Conservation (phyloP, 1,140 invertebrate species). For the Akabosia matsudoensis region DNA sequence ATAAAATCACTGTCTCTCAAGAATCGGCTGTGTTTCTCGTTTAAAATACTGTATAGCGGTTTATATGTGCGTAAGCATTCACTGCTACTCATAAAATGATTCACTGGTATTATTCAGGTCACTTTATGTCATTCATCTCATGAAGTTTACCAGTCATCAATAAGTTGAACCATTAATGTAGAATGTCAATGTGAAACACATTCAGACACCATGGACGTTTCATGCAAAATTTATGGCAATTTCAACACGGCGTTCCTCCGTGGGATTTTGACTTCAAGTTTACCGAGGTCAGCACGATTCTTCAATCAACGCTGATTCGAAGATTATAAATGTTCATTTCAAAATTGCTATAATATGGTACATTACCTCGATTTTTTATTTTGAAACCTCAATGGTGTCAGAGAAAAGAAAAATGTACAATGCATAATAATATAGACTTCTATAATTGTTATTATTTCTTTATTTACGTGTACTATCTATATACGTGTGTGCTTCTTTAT, state of each 20-base stretch:
- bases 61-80: too few species aligned
- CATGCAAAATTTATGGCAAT: background rate
- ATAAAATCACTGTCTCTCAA: too few species aligned
- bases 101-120: too few species aligned
- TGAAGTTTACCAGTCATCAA: too few species aligned
- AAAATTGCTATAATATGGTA: too few species aligned
- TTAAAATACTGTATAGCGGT: too few species aligned
- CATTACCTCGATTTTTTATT: too few species aligned
- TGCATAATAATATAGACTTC: background rate
- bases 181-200: too few species aligned
- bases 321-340: background rate
- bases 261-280: background rate
- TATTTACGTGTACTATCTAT: background rate
- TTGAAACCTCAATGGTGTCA: background rate
- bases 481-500: conserved; percentile 2
- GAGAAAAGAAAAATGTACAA: background rate
- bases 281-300: background rate
- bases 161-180: too few species aligned
- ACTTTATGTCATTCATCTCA: too few species aligned
- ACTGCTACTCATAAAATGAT: too few species aligned
- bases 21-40: too few species aligned
- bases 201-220: background rate
- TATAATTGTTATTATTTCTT: background rate
- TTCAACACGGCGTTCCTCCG: background rate
- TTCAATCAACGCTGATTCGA: background rate